Evolutionary conservation across 2,797 vertebrate species (phyloP).

Genomic region (Helarctos malayanus): DNA sequence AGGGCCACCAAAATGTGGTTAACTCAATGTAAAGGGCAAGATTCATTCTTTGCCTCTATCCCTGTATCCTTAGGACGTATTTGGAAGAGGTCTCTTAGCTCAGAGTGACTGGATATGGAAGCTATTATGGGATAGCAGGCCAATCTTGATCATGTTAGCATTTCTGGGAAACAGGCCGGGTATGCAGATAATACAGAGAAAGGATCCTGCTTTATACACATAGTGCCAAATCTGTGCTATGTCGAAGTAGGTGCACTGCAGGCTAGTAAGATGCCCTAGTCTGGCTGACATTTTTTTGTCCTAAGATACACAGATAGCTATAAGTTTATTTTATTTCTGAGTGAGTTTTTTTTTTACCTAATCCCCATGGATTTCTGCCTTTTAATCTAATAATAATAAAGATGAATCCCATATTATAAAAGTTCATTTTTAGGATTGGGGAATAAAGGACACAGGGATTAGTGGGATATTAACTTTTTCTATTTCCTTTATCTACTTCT

Average conservation of each 20-base stretch:
- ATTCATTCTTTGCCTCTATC: background rate
- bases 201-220: background rate
- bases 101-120: background rate
- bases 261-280: background rate
- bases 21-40: background rate
- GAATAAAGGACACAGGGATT: background rate
- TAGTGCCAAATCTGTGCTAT: background rate
- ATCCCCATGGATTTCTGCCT: background rate
- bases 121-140: background rate
- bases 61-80: background rate
- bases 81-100: background rate
- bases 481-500: background rate
- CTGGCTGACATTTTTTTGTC: background rate
- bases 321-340: background rate
- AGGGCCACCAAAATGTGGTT: background rate
- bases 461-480: background rate
- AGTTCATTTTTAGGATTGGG: background rate
- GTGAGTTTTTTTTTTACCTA: background rate
- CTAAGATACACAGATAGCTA: background rate
- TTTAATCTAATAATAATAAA: slow-evolving; percentile 14
- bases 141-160: background rate
- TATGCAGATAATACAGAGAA: background rate
- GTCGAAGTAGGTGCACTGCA: background rate
- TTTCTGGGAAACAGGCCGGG: background rate
- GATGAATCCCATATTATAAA: background rate